Base-by-base conservation (phyloP, 2,797 vertebrate species). In the Allobates femoralis region DNA sequence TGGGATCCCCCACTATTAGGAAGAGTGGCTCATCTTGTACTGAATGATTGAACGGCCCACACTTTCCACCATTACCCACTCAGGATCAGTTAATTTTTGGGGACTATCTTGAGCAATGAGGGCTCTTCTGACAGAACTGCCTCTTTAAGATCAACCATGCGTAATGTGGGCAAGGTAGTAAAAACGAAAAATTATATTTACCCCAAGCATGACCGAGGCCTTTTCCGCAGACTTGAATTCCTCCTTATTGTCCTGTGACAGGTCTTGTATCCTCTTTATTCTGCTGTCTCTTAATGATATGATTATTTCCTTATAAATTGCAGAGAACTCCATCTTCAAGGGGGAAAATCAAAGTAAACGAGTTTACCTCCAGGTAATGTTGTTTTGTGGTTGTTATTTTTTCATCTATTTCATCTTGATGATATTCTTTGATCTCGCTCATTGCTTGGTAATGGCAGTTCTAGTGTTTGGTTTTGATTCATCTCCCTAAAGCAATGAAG, bases 321-420 rank as follows among this genome's bases (percentile, higher is more conserved):
- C 21, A n/a, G 10, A 78, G 53, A 78, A 60, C 30, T 37, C 6
- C 5, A 78, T 37, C 12, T 26, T n/a, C 46, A 55, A 21, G 37
- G 8, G 41, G 30, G 4, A 18, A 62, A 51, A 81, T 81, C 79
- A 69, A 82, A 34, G 46, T 37, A 71, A 56, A 82, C 50, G 14
- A 69, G 80, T 71, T 82, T 56, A 55, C 23, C 66, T 82, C 21
- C 30, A 55, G 51, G 50, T 56, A 82, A 82, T 82, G 28, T 81
- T 34, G 50, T 34, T 69, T 69, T 56, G 80, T 26, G 30, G 50
- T 55, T 55, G n/a, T 56, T 74, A 46, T 46, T 50, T 71, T 30
- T 55, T 71, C 30, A 71, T 71, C 14, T 71, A 19, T 34, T 82
- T 71, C 34, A n/a, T 34, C 21, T 71, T n/a, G 23, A 26, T 55